Evolutionary conservation across 1,140 invertebrate species (phyloP).

Genomic region (Akabosia matsudoensis): DNA sequence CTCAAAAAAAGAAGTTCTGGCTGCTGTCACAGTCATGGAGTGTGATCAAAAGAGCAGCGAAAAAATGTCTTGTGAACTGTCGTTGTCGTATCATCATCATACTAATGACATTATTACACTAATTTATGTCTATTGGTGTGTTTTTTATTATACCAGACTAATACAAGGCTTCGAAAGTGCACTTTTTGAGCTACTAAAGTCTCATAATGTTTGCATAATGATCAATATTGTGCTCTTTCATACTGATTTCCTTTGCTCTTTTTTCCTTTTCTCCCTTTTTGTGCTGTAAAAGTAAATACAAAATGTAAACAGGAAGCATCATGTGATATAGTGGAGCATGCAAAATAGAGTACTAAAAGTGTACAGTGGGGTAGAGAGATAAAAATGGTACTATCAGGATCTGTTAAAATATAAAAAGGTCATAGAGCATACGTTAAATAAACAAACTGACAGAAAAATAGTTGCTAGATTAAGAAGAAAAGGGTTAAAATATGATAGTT

Average conservation of each 20-base stretch:
- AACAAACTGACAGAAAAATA: background rate
- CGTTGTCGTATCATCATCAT: background rate
- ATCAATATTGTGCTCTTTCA: too few species aligned
- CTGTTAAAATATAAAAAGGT: background rate
- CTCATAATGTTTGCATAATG: background rate
- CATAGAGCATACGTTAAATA: background rate
- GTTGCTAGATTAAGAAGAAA: background rate
- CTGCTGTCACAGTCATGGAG: constrained; percentile 4
- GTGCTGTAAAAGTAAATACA: background rate
- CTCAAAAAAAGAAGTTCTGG: too few species aligned
- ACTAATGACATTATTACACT: background rate
- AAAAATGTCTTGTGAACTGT: background rate
- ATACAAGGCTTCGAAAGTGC: background rate
- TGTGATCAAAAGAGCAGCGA: constrained; percentile 1
- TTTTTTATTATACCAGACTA: background rate
- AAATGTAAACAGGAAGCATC: background rate
- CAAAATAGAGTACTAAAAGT: too few species aligned
- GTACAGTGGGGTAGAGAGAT: background rate
- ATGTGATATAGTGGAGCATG: background rate
- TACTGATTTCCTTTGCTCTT: too few species aligned
- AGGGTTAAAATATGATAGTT: background rate
- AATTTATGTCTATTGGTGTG: background rate
- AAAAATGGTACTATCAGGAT: background rate
- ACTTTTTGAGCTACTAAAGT: background rate
- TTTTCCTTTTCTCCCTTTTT: background rate